Percentiles rank a stretch among this genome's conserved stretches.
Conservation (phyloP, 2,113 vertebrate species). For the Laticauda colubrina region DNA sequence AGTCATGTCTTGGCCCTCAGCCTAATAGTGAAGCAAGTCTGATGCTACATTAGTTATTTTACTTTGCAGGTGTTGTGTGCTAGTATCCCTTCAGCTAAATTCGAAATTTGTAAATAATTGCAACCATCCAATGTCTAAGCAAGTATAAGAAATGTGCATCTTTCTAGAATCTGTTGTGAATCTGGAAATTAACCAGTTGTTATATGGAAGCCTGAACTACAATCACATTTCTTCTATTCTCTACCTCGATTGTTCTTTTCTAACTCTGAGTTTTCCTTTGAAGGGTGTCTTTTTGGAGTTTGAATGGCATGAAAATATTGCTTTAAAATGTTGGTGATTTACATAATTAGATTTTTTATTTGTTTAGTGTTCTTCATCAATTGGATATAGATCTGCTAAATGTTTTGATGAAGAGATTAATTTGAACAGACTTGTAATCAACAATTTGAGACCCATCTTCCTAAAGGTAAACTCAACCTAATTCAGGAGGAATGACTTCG, state of each 20-base stretch:
- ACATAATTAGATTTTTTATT: conserved; percentile 50
- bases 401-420: conserved; percentile 47
- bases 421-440: background rate
- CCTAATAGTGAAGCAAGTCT: background rate
- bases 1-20: background rate
- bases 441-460: background rate
- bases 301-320: conserved; percentile 21
- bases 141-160: background rate
- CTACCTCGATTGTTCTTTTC: background rate
- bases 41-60: background rate
- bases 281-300: background rate
- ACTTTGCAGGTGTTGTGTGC: background rate
- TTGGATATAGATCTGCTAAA: conserved; percentile 38
- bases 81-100: background rate
- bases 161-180: background rate
- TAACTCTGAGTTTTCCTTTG: conserved; percentile 2
- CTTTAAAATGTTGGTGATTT: conserved; percentile 36
- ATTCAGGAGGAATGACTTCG: background rate
- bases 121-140: background rate
- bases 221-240: background rate
- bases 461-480: background rate
- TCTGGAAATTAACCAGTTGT: background rate
- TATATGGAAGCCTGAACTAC: background rate
- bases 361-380: conserved; percentile 31
- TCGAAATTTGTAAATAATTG: background rate